These are phyloP conservation scores for Tinamus major DNA, from an alignment of 2,797 vertebrate species.

Conservation along the genomic window DNA sequence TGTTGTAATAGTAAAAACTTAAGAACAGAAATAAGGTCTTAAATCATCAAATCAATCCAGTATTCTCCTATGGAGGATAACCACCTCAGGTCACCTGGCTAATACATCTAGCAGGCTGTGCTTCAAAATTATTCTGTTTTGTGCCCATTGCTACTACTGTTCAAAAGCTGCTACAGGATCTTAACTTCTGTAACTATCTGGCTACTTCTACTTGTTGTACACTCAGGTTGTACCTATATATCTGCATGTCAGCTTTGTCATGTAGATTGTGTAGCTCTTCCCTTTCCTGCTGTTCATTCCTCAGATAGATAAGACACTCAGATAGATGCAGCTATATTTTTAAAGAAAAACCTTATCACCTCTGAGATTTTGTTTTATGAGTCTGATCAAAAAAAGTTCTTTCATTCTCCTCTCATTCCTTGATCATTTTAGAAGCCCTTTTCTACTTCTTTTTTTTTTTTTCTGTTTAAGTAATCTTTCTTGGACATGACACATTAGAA, in stretches of 20 bases:
- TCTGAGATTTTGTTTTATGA: background rate
- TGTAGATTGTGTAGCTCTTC: background rate
- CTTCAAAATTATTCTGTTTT: background rate
- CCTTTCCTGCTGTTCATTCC: constrained; percentile 19
- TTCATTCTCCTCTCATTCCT: background rate
- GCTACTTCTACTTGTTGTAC: background rate
- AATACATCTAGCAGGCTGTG: background rate
- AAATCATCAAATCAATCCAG: background rate
- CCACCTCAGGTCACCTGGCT: accelerated
- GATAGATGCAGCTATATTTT: background rate
- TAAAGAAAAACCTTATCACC: background rate
- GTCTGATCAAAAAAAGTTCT: background rate
- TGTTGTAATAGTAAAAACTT: background rate
- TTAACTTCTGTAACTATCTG: background rate
- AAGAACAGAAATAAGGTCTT: background rate
- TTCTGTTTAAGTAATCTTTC: background rate
- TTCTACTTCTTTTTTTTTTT: background rate
- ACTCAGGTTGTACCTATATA: background rate
- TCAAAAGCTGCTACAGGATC: background rate
- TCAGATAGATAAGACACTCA: background rate
- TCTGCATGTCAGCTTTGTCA: background rate
- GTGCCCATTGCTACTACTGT: background rate
- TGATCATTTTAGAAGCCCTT: background rate
- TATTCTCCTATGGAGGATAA: background rate
- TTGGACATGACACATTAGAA: background rate